A percentile compares a stretch with the other conserved stretches of the same genome.
phyloP scores from a whole-genome alignment of 2,888 invertebrate species.

The Uropetala carovei region DNA sequence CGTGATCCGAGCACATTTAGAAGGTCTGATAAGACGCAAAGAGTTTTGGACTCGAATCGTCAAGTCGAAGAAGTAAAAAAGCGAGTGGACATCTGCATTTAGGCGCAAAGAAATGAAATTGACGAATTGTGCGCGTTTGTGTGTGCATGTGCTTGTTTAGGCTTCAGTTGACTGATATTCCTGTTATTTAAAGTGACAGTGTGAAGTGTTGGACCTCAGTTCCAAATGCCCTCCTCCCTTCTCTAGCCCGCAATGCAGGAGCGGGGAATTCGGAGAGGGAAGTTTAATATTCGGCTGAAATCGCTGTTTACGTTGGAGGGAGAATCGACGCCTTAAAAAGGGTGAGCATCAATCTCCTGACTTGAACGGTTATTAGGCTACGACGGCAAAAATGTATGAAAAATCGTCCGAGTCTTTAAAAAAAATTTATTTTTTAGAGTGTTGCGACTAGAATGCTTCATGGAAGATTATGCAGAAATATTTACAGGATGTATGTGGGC shows the following conservation, averaged over 20 bases:
- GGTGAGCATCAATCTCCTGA: conserved; percentile 31
- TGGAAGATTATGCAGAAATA: too few relatives aligned
- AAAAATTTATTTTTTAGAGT: background rate
- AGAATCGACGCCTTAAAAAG: background rate
- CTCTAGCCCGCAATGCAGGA: conserved; percentile 39
- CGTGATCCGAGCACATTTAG: too few relatives aligned
- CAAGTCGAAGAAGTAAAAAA: too few relatives aligned
- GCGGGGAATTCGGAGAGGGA: background rate
- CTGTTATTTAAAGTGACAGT: background rate
- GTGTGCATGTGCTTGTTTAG: too few relatives aligned
- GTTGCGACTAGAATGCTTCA: too few relatives aligned
- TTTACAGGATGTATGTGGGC: too few relatives aligned
- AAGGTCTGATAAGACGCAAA: too few relatives aligned
- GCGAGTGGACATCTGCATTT: too few relatives aligned
- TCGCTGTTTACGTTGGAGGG: conserved; percentile 6
- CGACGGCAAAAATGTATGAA: background rate
- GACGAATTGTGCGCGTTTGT: too few relatives aligned
- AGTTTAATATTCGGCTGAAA: conserved; percentile 41
- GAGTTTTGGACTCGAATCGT: too few relatives aligned
- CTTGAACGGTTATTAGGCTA: background rate
- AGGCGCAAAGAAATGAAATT: too few relatives aligned
- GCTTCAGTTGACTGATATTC: too few relatives aligned
- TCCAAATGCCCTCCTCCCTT: background rate
- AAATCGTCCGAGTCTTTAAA: background rate
- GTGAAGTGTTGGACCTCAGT: background rate